These are phyloP conservation scores for Chrosomus eos DNA, from an alignment of 2,797 vertebrate genomes.

Conservation along the genomic window DNA sequence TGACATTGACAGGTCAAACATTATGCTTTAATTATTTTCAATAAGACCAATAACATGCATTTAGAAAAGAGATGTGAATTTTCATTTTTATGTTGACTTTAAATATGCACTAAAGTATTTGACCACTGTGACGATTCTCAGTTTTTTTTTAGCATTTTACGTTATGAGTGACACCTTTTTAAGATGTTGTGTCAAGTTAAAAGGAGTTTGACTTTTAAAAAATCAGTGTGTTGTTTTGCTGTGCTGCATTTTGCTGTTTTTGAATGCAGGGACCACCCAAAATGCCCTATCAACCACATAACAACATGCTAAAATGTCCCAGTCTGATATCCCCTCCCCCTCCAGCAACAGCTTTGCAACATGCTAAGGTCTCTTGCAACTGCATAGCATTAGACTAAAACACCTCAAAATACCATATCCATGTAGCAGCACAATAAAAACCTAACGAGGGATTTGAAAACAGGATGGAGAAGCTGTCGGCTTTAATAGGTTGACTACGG, in stretches of 20 bases:
- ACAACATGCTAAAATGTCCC: neutral
- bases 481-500: slow-evolving; percentile 59
- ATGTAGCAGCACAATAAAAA: neutral
- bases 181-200: neutral
- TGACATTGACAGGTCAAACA: neutral
- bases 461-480: slow-evolving; percentile 3
- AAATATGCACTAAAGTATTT: neutral
- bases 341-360: neutral
- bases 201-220: neutral
- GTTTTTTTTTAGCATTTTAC: neutral
- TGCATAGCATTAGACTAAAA: neutral
- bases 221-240: neutral
- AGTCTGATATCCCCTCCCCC: no score
- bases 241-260: neutral
- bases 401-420: neutral
- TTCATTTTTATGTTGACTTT: neutral
- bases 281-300: neutral
- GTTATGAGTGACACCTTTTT: neutral
- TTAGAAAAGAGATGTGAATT: neutral
- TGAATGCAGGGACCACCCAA: neutral
- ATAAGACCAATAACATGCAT: neutral
- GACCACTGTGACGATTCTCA: neutral
- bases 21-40: neutral
- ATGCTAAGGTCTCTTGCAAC: neutral
- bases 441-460: neutral